A percentile compares a stretch with the other conserved stretches of the same genome.
phyloP scores from a whole-genome alignment of 2,888 invertebrate genomes.

The Exocentrus adspersus region DNA sequence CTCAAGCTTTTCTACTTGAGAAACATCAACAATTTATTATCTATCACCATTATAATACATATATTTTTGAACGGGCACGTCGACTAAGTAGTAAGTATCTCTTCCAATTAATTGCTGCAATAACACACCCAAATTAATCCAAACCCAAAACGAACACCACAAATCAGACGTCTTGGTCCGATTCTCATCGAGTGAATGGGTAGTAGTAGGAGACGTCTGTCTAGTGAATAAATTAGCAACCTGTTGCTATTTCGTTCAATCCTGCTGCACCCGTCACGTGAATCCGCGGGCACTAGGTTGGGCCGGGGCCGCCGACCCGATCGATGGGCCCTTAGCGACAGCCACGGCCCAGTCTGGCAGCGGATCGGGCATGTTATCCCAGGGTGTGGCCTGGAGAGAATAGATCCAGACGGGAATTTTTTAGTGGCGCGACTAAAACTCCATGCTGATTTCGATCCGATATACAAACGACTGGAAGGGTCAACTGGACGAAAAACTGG shows the following conservation, averaged over 20 bases:
- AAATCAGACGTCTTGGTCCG: neutral
- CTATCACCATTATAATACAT: too few species aligned
- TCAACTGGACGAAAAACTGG: neutral
- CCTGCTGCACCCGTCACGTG: neutral
- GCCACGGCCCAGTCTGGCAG: constrained; percentile 1
- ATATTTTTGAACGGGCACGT: too few species aligned
- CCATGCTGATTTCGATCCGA: neutral
- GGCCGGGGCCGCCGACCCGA: neutral
- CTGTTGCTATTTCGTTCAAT: neutral
- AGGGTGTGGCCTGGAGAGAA: constrained; percentile 23
- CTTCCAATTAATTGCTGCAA: too few species aligned
- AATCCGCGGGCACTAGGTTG: neutral
- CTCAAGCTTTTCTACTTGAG: too few species aligned
- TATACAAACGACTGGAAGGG: neutral
- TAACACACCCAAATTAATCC: too few species aligned
- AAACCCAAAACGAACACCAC: too few species aligned
- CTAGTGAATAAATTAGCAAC: neutral
- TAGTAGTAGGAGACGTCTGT: neutral
- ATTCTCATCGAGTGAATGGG: neutral
- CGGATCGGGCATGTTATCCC: constrained; percentile 5
- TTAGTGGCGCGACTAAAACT: neutral
- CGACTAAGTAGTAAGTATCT: too few species aligned
- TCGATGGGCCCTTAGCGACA: constrained; percentile 28
- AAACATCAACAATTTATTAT: too few species aligned
- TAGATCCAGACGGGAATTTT: neutral